Evolutionary conservation across 1,140 invertebrate species (phyloP).

Genomic region (Acyrthosiphon pisum): DNA sequence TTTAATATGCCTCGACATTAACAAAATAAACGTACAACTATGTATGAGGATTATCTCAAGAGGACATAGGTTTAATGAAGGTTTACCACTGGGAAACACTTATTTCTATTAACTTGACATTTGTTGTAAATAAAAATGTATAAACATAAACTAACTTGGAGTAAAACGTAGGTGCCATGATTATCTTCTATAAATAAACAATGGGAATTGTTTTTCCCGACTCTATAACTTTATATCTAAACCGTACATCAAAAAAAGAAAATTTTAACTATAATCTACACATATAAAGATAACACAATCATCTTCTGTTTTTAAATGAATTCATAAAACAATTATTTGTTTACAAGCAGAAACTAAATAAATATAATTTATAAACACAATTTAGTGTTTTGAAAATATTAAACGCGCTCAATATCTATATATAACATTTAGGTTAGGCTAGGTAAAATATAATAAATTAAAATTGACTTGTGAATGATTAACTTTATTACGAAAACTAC

Average conservation of each 20-base stretch:
- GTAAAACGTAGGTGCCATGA: neutral
- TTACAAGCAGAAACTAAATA: neutral
- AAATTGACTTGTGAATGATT: neutral
- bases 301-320: neutral
- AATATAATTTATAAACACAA: neutral
- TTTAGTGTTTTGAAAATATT: neutral
- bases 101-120: slow-evolving; percentile 17
- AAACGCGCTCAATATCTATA: neutral
- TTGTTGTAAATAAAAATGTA: neutral
- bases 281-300: neutral
- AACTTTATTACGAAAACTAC: neutral
- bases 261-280: neutral
- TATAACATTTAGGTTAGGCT: neutral
- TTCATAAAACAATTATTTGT: neutral
- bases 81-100: slow-evolving; percentile 22
- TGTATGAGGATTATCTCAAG: neutral
- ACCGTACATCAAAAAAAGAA: neutral
- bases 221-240: neutral
- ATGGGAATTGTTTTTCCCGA: neutral
- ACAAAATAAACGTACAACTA: neutral
- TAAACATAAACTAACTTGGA: neutral
- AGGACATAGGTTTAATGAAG: neutral
- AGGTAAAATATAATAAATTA: neutral
- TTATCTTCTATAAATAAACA: neutral
- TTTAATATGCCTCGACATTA: neutral